phyloP scores from a whole-genome alignment of 2,888 invertebrate genomes.

The Metallyticus violacea region DNA sequence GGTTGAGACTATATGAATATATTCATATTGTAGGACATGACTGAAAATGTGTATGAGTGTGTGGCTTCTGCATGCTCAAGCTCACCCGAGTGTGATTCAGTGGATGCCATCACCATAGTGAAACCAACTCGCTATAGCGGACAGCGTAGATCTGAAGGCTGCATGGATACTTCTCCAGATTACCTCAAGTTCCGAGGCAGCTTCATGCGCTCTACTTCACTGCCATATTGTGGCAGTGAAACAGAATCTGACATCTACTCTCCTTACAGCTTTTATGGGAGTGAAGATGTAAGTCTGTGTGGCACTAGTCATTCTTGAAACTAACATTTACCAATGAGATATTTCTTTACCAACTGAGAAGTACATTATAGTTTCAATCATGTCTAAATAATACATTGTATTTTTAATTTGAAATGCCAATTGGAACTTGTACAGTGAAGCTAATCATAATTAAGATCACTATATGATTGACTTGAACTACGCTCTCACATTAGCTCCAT shows the following conservation, averaged over 20 bases:
- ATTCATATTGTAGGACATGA: constrained; percentile 37
- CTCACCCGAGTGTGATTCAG: constrained; percentile 65
- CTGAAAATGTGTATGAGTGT: constrained; percentile 59
- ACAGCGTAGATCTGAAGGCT: constrained; percentile 49
- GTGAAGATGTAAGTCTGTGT: constrained; percentile 54
- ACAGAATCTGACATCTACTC: constrained; percentile 81
- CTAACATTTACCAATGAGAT: too few relatives aligned
- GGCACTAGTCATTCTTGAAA: too few relatives aligned
- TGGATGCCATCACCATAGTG: constrained; percentile 42
- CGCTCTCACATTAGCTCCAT: too few relatives aligned
- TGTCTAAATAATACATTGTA: too few relatives aligned
- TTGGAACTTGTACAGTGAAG: too few relatives aligned
- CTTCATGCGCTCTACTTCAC: constrained; percentile 62
- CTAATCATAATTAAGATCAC: too few relatives aligned
- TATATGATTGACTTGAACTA: too few relatives aligned
- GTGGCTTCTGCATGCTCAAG: constrained; percentile 59
- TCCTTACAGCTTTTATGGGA: constrained; percentile 73
- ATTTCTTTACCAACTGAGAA: too few relatives aligned
- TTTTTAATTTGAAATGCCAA: too few relatives aligned
- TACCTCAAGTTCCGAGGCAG: constrained; percentile 59
- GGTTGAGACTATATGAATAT: not conserved
- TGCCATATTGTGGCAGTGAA: constrained; percentile 81
- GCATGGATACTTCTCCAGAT: constrained; percentile 51
- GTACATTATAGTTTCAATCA: too few relatives aligned
- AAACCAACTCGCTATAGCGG: constrained; percentile 36